Evolutionary conservation across 2,797 vertebrate species (phyloP).

Genomic region (Rhyacichthys aspro): DNA sequence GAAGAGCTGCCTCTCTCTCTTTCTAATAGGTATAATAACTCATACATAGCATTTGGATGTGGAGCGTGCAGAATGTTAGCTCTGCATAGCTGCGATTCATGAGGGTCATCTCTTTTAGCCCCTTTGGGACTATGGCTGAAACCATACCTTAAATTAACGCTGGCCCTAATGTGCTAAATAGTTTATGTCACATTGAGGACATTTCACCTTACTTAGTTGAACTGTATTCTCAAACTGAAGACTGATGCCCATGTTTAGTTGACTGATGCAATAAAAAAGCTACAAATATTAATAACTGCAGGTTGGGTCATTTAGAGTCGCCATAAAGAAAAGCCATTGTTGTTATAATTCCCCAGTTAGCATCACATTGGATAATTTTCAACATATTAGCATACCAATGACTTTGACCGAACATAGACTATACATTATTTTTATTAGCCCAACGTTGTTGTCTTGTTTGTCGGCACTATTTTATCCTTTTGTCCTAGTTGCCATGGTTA

Average conservation of each 20-base stretch:
- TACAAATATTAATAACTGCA: too few species aligned
- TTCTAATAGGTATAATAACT: slow-evolving; percentile 9
- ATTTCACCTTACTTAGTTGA: background rate
- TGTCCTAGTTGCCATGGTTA: too few species aligned
- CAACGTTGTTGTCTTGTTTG: too few species aligned
- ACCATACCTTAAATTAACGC: slow-evolving; percentile 8
- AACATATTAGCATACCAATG: too few species aligned
- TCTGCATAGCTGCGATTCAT: background rate
- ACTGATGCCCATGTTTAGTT: background rate
- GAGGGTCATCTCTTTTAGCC: slow-evolving; percentile 2
- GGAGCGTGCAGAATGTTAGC: background rate
- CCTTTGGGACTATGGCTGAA: slow-evolving; percentile 5
- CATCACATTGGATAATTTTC: background rate
- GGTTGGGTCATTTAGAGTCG: too few species aligned
- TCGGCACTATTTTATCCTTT: too few species aligned
- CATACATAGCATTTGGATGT: background rate
- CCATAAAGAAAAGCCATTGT: too few species aligned
- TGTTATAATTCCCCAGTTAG: background rate
- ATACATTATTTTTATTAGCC: too few species aligned
- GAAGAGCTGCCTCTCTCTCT: background rate
- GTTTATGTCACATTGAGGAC: background rate
- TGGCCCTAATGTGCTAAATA: slow-evolving; percentile 6
- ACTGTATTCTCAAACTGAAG: background rate
- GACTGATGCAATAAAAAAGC: background rate
- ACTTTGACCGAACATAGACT: too few species aligned